A percentile compares a stretch with the other conserved stretches of the same genome.
Conservation (phyloP, 2,888 invertebrate genomes). For the Hirudinaria manillensis region DNA sequence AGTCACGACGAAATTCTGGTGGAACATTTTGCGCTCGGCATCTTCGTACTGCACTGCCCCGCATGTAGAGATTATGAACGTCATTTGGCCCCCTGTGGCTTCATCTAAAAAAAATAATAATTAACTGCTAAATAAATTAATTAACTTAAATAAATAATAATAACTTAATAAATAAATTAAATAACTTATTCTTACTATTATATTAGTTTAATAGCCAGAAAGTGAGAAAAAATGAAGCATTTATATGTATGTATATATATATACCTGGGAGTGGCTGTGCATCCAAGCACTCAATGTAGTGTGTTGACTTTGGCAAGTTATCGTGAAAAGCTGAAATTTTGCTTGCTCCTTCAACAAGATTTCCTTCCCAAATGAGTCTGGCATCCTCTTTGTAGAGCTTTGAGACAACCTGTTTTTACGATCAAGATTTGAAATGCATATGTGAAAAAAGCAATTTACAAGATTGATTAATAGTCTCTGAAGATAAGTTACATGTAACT, state of each 20-base stretch:
- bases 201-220: background rate
- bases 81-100: conserved; percentile 16
- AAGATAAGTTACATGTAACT: background rate
- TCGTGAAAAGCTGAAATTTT: conserved; percentile 78
- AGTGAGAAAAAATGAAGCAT: background rate
- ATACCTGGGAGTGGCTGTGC: conserved; percentile 73
- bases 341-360: conserved; percentile 71
- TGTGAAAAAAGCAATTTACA: background rate
- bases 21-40: background rate
- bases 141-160: background rate
- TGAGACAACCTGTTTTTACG: conserved; percentile 56
- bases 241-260: background rate
- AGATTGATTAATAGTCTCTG: background rate
- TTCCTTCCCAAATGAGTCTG: conserved; percentile 86
- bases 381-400: conserved; percentile 77
- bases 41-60: conserved; percentile 5
- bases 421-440: background rate
- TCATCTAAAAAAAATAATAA: background rate
- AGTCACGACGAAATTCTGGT: conserved; percentile 23
- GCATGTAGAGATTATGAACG: conserved; percentile 8
- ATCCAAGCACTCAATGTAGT: conserved; percentile 72
- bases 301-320: conserved; percentile 74
- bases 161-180: background rate
- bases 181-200: background rate
- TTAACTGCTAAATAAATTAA: background rate